Evolutionary conservation across 2,113 vertebrate species (phyloP), one percentile per base, ranked within the genome.

Genomic region (Xyliphius kryptos): DNA sequence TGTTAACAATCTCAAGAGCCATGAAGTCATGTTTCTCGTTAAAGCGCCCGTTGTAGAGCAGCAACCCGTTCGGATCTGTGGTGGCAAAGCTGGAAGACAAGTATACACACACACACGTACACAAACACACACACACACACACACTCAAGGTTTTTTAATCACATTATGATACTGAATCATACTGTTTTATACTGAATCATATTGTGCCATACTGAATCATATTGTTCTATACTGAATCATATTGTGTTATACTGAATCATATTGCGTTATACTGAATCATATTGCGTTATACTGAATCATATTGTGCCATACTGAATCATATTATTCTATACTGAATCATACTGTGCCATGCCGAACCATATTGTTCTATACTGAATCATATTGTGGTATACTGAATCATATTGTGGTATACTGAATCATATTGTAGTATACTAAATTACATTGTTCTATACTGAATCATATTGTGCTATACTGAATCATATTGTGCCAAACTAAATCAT

Each of bases 21-120:
- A 98, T 88, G 1, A 97, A 97, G 81, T 98, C 95, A 2, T 98
- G 95, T 41, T 91, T 92, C 76, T 96, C 91, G 0, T 98, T 98
- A 80, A 98, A 98, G 71, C 95, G 92, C 3, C 95, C 95, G 0
- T 97, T 98, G 76, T 98, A 98, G 21, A 98, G 76, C 20, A 98
- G 85, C 22, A 98, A 84, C 21, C 92, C 95, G 0, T 93, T 79
- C 0, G 77, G 80, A 73, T 94, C 92, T 79, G 81, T 89, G 3
- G 93, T 97, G 63, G 93, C 93, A 74, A 98, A 98, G 69, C 95
- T 97, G 78, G n/a, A n/a, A 1, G 26, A 32, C 26, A 32, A 6
- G 7, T 32, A 32, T 3, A 32, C 26, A 32, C 26, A 32, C 26
- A 26, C 22, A 26, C 22, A 32, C 26, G 2, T 3, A 32, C 26